Percentiles rank a stretch among this genome's conserved stretches.
Evolutionary conservation across 92 coral and sea anemone genomes (phyloP).

Genomic region (Pocillopora meandrina): DNA sequence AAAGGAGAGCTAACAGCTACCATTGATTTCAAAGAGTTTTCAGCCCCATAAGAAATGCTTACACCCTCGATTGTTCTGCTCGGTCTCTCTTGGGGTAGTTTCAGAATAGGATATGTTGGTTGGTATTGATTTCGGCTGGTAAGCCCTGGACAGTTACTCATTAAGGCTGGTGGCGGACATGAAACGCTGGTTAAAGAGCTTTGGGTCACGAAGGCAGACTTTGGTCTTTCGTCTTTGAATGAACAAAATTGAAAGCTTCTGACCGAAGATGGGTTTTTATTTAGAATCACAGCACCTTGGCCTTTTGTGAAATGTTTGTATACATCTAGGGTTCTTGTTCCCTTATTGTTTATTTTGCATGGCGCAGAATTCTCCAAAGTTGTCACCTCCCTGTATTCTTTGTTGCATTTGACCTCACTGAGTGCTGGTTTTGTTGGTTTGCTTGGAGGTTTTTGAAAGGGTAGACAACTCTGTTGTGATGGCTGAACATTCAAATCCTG

Average conservation of each 20-base stretch:
- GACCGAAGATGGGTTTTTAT: neutral
- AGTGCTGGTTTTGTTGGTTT: slow-evolving; percentile 1
- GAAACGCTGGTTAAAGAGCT: neutral
- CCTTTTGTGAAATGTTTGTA: neutral
- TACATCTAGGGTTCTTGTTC: neutral
- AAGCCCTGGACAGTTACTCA: neutral
- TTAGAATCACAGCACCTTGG: neutral
- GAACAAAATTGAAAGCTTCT: neutral
- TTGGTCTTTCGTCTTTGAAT: neutral
- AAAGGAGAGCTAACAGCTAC: neutral
- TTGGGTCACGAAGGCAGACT: neutral
- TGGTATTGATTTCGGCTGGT: neutral
- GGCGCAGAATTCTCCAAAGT: neutral
- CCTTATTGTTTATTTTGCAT: neutral
- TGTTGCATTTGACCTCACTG: neutral
- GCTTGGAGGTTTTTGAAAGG: neutral
- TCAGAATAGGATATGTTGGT: too few species aligned
- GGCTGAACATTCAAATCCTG: neutral
- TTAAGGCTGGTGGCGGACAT: neutral
- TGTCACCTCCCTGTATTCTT: neutral
- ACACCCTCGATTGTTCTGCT: neutral
- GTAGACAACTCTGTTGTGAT: neutral
- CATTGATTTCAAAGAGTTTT: neutral
- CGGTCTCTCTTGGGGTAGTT: neutral
- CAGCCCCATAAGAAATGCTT: neutral